Evolutionary conservation across 2,888 invertebrate genomes (phyloP), one percentile per base, ranked within the genome.

Genomic region (Mesorhabditis belari): DNA sequence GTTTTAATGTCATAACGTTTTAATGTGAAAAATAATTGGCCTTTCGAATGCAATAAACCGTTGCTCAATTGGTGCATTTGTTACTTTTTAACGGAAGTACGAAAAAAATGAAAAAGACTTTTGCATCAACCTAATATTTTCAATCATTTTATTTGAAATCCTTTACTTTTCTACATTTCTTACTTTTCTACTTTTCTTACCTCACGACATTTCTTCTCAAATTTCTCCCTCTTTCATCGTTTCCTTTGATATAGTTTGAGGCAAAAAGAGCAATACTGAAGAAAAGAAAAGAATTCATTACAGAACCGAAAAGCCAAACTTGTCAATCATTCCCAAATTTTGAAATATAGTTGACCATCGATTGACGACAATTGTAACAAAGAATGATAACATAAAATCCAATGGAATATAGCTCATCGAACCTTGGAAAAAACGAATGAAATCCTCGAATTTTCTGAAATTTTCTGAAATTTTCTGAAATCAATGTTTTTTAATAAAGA

Each of bases 321-420:
- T 70, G 51, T 70, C 70, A 57, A 70, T 70, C 70, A 70, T 67
- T 57, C 70, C 70, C 17, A 70, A 57, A 60, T 70, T 70, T 0
- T 63, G 65, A 26, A 70, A 70, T 28, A 67, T 65, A 5, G 67
- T 66, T 58, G 63, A 63, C 70, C 70, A 70, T 17, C 70, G 60
- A 52, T 72, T 70, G 58, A 72, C 69, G 4, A 75, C 71, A 25
- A 71, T 70, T 23, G 73, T 70, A 17, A 75, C 75, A 53, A 75
- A 75, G 57, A 75, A 75, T 49, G 67, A 66, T 5, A 75, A 61
- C 72, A 75, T 68, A 61, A 75, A 75, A 27, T 71, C 69, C 50
- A 75, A 58, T 17, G 75, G 75, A 49, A 75, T 70, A 56, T 69
- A 71, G 52, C 59, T 62, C 50, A 75, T 52, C 58, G 69, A 58